Percentiles rank a stretch among this genome's conserved stretches.
These are phyloP conservation scores for Mus spicilegus DNA, from an alignment of 2,113 vertebrate species.

Conservation along the genomic window DNA sequence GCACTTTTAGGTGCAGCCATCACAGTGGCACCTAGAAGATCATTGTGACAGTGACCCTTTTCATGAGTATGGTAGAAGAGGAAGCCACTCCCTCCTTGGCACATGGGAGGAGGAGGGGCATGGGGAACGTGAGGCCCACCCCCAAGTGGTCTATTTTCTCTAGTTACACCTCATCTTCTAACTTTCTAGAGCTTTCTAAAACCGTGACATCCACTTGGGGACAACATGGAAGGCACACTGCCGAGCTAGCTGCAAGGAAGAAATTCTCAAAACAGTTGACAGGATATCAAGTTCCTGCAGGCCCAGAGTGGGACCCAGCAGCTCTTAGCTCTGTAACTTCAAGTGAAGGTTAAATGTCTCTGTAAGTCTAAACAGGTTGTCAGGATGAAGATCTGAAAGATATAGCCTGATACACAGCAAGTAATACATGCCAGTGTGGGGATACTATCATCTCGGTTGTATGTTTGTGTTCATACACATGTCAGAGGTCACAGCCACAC, in stretches of 20 bases:
- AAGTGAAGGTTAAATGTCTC: not conserved
- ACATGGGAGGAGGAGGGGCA: not conserved
- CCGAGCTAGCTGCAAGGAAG: not conserved
- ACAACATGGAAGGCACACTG: not conserved
- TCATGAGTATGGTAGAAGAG: not conserved
- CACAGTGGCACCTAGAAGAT: not conserved
- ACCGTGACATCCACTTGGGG: not conserved
- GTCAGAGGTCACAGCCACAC: not conserved
- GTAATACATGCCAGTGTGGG: not conserved
- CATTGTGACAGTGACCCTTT: fast-evolving
- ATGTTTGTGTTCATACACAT: too few relatives aligned
- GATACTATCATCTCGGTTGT: not conserved
- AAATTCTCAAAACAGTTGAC: not conserved
- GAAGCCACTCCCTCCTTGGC: not conserved
- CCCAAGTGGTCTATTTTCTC: not conserved
- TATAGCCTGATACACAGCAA: not conserved
- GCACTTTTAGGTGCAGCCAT: not conserved
- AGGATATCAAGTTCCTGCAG: not conserved
- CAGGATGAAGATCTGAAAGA: fast-evolving
- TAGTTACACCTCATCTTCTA: not conserved
- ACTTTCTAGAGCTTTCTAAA: not conserved
- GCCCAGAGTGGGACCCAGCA: not conserved
- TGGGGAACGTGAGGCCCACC: not conserved
- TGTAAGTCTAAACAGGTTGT: too few relatives aligned
- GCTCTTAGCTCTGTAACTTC: not conserved